Evolutionary conservation across 1,140 invertebrate genomes (phyloP).

Genomic region (Prorops nasuta): DNA sequence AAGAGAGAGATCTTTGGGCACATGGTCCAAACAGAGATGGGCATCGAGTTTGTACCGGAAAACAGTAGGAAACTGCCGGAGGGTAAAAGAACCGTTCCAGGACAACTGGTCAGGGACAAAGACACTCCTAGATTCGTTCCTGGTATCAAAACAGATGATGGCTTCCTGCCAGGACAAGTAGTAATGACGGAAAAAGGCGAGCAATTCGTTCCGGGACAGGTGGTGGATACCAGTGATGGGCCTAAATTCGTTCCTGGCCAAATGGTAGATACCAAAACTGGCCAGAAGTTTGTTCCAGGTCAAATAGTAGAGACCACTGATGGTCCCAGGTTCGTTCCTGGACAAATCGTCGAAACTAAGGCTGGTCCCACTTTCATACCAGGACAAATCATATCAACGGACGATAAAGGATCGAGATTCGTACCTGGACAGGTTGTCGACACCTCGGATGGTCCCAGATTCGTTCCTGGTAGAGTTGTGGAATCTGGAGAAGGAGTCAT

Average conservation of each 20-base stretch:
- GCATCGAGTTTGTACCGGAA: conserved; percentile 72
- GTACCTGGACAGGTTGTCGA: conserved; percentile 74
- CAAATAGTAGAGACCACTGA: conserved; percentile 70
- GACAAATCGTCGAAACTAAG: conserved; percentile 71
- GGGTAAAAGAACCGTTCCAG: conserved; percentile 65
- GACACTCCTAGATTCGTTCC: conserved; percentile 68
- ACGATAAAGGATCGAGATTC: conserved; percentile 69
- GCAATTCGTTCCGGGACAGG: conserved; percentile 66
- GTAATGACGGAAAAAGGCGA: conserved; percentile 69
- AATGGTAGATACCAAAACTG: conserved; percentile 67
- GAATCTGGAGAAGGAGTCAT: conserved; percentile 67
- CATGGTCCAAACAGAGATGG: conserved; percentile 66
- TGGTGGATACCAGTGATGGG: conserved; percentile 58
- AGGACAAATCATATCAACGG: conserved; percentile 71
- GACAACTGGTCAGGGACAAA: conserved; percentile 62
- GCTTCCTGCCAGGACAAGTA: conserved; percentile 71
- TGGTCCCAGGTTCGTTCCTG: conserved; percentile 68
- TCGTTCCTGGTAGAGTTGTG: conserved; percentile 71
- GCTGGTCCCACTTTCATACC: conserved; percentile 72
- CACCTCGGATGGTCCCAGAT: conserved; percentile 68
- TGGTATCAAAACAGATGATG: conserved; percentile 66
- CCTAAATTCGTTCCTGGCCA: conserved; percentile 72
- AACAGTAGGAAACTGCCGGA: conserved; percentile 46
- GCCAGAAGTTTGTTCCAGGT: conserved; percentile 70
- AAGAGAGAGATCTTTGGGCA: conserved; percentile 66